Base-by-base conservation (phyloP, 2,888 invertebrate species). In the Mechanitis mazaeus region DNA sequence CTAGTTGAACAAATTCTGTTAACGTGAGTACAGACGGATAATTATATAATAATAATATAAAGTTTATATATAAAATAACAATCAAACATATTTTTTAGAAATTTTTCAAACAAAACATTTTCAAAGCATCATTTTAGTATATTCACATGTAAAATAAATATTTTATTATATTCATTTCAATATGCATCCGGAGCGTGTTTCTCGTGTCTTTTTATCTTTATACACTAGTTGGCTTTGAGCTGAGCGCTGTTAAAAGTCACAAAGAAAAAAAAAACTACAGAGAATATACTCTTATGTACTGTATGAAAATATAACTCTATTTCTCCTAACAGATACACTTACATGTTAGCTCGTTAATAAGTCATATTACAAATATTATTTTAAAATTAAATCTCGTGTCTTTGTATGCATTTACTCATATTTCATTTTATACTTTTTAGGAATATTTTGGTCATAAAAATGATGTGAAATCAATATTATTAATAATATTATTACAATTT, bases 151-250 rank as follows among this genome's bases (percentile, higher is more conserved):
- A 28, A 47, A 47, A 47, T 47, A 47, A 47, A 47, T 47, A 20
- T 47, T 28, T n/a, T 47, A 47, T 50, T 31, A 31, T 11, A 46
- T 12, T 31, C 33, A 12, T 46, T 45, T 33, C 50, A 47, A 35
- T 53, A 42, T 33, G 31, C 33, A 56, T 56, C 20, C 57, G 33
- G 45, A 56, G 28, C 53, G 20, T 58, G 55, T 28, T 59, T 58
- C 55, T 62, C 58, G 58, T 63, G 63, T 65, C 58, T 60, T 63
- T 60, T 61, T 50, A 60, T 64, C 58, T 56, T 46, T 46, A 58
- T 61, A 56, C 62, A 56, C 54, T 61, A 62, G 63, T 65, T 58
- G 63, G 56, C 66, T 66, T 64, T 64, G 66, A 63, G 66, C 61
- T 61, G 46, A 6, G 33, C 45, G 50, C 57, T 56, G 58, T 58